Conservation (phyloP, 2,888 invertebrate species). For the Spisula solida region DNA sequence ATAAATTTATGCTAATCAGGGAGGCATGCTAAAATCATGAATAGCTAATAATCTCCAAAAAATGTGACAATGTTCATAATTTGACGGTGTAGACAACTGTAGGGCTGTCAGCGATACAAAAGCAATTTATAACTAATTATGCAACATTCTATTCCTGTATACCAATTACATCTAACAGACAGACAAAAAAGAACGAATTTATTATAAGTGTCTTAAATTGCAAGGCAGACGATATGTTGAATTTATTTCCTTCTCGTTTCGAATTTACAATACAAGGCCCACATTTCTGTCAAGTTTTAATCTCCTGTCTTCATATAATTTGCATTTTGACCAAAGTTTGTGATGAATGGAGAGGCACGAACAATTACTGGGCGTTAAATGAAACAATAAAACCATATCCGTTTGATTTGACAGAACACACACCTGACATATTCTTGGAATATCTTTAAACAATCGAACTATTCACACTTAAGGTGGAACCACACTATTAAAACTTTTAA, state of each 20-base stretch:
- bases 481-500: no score
- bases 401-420: background rate
- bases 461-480: no score
- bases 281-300: background rate
- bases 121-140: constrained; percentile 19
- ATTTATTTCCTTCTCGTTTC: background rate
- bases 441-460: no score
- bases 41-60: background rate
- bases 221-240: background rate
- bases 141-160: background rate
- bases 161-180: constrained; percentile 1
- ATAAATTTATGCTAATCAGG: background rate
- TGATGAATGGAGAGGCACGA: background rate
- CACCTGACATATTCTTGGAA: background rate
- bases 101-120: background rate
- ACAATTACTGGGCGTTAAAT: background rate
- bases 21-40: constrained; percentile 4
- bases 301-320: background rate
- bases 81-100: background rate
- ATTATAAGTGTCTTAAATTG: constrained; percentile 4
- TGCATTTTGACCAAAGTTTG: background rate
- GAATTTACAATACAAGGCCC: background rate
- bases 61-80: constrained; percentile 13
- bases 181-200: constrained; percentile 11
- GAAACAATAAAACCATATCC: constrained; percentile 9